Base-by-base conservation (phyloP, 2,888 invertebrate species). In the Lysandra coridon region DNA sequence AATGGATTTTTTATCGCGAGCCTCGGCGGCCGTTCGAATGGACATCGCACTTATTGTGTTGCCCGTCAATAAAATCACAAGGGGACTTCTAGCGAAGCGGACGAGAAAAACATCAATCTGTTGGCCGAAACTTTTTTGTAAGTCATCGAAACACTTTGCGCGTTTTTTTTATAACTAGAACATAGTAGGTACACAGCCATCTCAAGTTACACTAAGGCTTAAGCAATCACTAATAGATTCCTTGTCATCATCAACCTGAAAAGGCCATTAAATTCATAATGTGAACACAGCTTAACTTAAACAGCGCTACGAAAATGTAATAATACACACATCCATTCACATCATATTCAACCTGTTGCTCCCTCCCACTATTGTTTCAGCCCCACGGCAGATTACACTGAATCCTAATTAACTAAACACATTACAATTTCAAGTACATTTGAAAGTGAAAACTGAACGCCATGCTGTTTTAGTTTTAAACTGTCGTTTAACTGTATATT, bases 1-100 rank as follows among this genome's bases (percentile, higher is more conserved):
- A 79, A 79, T 79, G 75, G 62, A 64, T 75, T 75, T 79, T 75
- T 79, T 75, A 74, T 75, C 75, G 75, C 74, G 73, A 40, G 60
- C 49, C 44, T 64, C 74, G 53, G 53, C 5, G 73, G n/a, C 6
- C 49, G 53, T 33, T 49, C 17, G 30, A 53, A 75, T 23, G 74
- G 49, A 53, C 75, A 49, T 75, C 30, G 49, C 30, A 37, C 76
- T 76, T 30, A 57, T 69, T 69, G 69, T 53, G 33, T 57, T 75
- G 17, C 74, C 30, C 40, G n/a, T 12, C 74, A 69, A 69, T 69
- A 69, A 33, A 69, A 69, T 69, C 69, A 69, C 69, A 69, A 33
- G 69, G 69, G 33, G 33, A 69, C 69, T 33, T 33, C 14, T 33
- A 69, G 69, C 69, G 69, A 69, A 37, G 33, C 69, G 69, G 33